A percentile compares a stretch with the other conserved stretches of the same genome.
phyloP scores from a whole-genome alignment of 2,113 vertebrate genomes.

The Dasypus novemcinctus region DNA sequence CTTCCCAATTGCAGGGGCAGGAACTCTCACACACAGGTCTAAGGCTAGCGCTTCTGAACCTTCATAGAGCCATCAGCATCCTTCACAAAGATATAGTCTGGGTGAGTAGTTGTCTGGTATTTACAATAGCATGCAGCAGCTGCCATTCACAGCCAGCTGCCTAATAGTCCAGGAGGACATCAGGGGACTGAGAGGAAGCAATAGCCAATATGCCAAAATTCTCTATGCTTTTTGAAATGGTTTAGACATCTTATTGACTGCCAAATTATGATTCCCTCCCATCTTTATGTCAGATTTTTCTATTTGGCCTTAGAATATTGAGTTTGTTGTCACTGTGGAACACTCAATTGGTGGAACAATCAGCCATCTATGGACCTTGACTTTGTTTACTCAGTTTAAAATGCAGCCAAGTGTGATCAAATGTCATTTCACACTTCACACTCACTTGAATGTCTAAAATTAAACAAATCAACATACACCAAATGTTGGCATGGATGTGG shows the following conservation, averaged over 20 bases:
- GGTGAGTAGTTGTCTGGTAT: not conserved
- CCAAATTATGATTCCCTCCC: not conserved
- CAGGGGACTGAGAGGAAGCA: not conserved
- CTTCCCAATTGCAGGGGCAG: not conserved
- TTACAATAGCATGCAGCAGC: not conserved
- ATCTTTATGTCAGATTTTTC: not conserved
- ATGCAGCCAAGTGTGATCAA: not conserved
- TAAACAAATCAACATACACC: not conserved
- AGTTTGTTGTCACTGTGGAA: not conserved
- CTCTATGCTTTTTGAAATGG: rapidly evolving
- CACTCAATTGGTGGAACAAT: not conserved
- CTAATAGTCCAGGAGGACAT: rapidly evolving
- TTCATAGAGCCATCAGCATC: no score
- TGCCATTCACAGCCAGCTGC: not conserved
- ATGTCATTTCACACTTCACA: not conserved
- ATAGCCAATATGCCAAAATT: not conserved
- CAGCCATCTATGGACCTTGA: not conserved
- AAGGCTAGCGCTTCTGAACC: rapidly evolving
- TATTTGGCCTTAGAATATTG: not conserved
- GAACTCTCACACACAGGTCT: no score
- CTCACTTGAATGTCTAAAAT: not conserved
- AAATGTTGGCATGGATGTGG: not conserved
- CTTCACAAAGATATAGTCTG: no score
- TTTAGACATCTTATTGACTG: not conserved
- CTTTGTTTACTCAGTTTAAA: no score